Conservation (phyloP, 2,797 vertebrate genomes). For the Tamandua tetradactyla region DNA sequence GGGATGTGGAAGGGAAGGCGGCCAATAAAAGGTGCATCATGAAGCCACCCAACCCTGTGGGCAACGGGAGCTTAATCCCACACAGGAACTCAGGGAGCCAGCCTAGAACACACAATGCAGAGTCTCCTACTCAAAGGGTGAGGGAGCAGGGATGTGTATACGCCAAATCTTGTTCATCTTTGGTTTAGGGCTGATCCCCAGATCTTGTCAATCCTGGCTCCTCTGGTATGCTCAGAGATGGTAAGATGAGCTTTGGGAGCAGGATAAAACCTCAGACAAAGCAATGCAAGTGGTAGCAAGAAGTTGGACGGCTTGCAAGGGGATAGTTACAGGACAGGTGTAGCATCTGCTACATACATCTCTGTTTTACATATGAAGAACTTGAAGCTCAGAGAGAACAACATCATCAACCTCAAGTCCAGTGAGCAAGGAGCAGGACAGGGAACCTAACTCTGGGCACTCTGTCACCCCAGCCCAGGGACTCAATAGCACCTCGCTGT, state of each 20-base stretch:
- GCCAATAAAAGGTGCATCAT: neutral
- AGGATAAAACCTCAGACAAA: neutral
- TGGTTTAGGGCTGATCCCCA: neutral
- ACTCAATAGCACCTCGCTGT: neutral
- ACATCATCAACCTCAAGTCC: neutral
- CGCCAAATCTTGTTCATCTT: neutral
- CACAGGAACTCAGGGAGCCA: neutral
- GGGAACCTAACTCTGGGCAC: neutral
- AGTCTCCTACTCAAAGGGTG: neutral
- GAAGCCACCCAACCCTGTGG: neutral
- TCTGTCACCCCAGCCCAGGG: neutral
- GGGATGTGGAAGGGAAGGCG: neutral
- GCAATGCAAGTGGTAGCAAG: neutral
- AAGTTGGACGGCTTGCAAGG: neutral
- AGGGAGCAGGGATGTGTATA: neutral
- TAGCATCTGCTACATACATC: too few relatives aligned
- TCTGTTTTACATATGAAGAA: neutral
- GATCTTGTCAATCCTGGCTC: rapidly evolving
- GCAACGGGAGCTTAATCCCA: neutral
- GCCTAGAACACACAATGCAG: neutral
- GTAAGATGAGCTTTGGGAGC: neutral
- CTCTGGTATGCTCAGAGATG: neutral
- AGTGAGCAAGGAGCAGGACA: neutral
- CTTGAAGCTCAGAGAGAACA: neutral
- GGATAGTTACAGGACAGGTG: rapidly evolving